A percentile compares a stretch with the other conserved stretches of the same genome.
These are phyloP conservation scores for Odontesthes bonariensis DNA, from an alignment of 2,113 vertebrate species.

Conservation along the genomic window DNA sequence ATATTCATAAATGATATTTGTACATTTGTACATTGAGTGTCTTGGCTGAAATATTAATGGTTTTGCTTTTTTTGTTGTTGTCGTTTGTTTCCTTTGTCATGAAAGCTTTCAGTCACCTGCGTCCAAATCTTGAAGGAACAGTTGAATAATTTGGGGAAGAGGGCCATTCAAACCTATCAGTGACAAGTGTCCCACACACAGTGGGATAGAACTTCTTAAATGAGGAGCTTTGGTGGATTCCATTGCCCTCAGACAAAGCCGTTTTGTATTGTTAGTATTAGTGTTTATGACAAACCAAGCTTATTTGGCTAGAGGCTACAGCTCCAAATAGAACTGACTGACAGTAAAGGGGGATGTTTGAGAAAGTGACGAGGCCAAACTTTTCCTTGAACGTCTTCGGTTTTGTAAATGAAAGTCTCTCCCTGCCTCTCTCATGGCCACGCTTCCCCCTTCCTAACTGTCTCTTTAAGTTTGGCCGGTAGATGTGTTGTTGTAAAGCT, in stretches of 20 bases:
- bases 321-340: not conserved
- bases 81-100: too few relatives aligned
- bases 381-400: too few relatives aligned
- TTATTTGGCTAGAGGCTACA: not conserved
- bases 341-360: not conserved
- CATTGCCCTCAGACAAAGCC: not conserved
- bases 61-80: too few relatives aligned
- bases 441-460: not conserved
- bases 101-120: too few relatives aligned
- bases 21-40: too few relatives aligned
- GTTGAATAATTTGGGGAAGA: too few relatives aligned
- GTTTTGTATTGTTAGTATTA: not conserved
- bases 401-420: not conserved
- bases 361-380: too few relatives aligned
- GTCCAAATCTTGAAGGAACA: too few relatives aligned
- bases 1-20: too few relatives aligned
- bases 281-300: not conserved
- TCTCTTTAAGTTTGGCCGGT: not conserved
- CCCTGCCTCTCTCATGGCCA: not conserved
- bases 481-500: slow-evolving; percentile 6
- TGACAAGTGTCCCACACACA: too few relatives aligned
- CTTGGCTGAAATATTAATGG: too few relatives aligned
- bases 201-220: not conserved
- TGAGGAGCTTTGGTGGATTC: not conserved
- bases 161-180: too few relatives aligned